These are phyloP conservation scores for Ciona savignyi DNA, from an alignment of 23 tunicate genomes.

Conservation along the genomic window DNA sequence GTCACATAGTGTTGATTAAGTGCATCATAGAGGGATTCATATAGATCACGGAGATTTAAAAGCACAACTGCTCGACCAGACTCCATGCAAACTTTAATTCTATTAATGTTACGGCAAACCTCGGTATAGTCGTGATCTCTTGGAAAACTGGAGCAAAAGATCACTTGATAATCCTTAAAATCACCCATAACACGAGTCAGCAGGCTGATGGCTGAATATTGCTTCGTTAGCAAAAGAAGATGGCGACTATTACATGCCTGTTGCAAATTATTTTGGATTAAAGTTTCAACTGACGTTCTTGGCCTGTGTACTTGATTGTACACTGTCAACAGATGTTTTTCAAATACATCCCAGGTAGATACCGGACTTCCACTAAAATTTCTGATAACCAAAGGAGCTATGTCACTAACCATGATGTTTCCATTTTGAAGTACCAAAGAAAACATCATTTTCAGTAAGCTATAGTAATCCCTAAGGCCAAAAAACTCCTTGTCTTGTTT, in stretches of 20 bases:
- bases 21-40: constrained; percentile 63
- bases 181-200: constrained; percentile 8
- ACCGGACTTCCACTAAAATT: constrained; percentile 31
- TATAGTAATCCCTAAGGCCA: constrained; percentile 60
- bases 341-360: constrained; percentile 4
- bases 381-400: constrained; percentile 17
- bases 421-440: background rate
- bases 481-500: constrained; percentile 42
- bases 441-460: constrained; percentile 43
- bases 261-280: constrained; percentile 27
- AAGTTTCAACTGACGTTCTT: background rate
- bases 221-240: constrained; percentile 41
- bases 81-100: constrained; percentile 59
- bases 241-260: constrained; percentile 28
- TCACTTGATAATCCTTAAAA: constrained; percentile 20
- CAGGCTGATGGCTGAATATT: constrained; percentile 36
- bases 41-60: constrained; percentile 35
- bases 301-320: background rate
- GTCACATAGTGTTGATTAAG: constrained; percentile 63
- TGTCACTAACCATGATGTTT: background rate
- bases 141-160: constrained; percentile 63
- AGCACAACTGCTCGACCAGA: constrained; percentile 41
- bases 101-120: constrained; percentile 43
- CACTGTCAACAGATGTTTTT: background rate
- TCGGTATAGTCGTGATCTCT: constrained; percentile 48